Evolutionary conservation across 2,113 vertebrate species (phyloP), one percentile per base, ranked within the genome.

Genomic region (Psilopsiagon aymara): DNA sequence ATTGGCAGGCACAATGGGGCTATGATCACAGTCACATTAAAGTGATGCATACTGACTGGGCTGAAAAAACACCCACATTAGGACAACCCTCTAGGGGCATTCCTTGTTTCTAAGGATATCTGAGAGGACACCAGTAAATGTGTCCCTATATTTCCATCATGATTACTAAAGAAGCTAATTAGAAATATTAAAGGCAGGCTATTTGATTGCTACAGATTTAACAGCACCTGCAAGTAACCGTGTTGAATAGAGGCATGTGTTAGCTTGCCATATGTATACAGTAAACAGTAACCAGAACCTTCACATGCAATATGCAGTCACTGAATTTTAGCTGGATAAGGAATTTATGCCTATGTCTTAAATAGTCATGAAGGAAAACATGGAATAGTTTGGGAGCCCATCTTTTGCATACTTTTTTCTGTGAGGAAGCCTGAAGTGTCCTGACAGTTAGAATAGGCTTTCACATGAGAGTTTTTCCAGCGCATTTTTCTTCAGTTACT

Each of bases 21-120:
- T 63, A 76, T 68, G 47, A 49, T 90, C 91, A 59, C 60, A 89
- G 60, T 49, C 90, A 88, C 47, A 44, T 89, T 87, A 84, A 94
- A 82, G 43, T 94, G 94, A 96, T 94, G 78, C 43, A 20, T 81
- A 23, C 88, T 93, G 95, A 94, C 95, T 88, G 80, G 81, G 67
- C 90, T 95, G 92, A 59, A 92, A 92, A 96, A 96, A 95, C 83
- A 93, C 66, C 69, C 84, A 55, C 57, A 18, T 86, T 41, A 53
- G 83, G 90, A 96, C 46, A 94, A 87, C 62, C 75, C 91, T 43
- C 81, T 74, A 33, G 82, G 91, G 88, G 76, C 70, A 88, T 82
- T 92, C 66, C 68, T 95, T 52, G 13, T 57, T 94, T 97, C 85
- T 80, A 77, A 94, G 81, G 57, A 63, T 93, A 82, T 95, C 80